phyloP scores from a whole-genome alignment of 2,113 vertebrate genomes.

The Alectura lathami region DNA sequence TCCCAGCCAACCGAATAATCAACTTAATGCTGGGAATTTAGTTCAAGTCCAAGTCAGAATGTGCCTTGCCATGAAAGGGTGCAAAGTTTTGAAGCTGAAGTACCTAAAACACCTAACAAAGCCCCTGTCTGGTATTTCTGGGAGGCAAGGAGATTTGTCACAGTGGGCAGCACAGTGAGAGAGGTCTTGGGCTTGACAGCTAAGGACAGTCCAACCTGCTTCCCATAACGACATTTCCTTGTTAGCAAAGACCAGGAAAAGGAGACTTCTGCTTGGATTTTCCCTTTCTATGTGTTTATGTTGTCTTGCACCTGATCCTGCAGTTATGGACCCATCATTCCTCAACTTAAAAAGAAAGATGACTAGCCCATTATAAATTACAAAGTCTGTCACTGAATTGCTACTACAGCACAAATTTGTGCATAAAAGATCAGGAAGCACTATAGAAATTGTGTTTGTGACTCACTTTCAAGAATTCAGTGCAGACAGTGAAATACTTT shows the following conservation, averaged over 20 bases:
- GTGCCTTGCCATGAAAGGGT: not conserved
- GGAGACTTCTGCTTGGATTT: not conserved
- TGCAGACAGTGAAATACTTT: not conserved
- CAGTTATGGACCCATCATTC: not conserved
- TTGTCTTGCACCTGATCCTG: not conserved
- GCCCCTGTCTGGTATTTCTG: not conserved
- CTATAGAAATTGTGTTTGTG: not conserved
- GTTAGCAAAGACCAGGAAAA: not conserved
- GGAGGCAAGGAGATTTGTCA: not conserved
- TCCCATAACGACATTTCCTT: not conserved
- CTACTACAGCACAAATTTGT: not conserved
- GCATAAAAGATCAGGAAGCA: not conserved
- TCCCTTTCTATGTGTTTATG: not conserved
- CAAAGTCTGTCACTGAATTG: not conserved
- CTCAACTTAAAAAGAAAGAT: not conserved
- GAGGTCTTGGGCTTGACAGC: not conserved
- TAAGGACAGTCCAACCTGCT: not conserved
- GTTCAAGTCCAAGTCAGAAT: slow-evolving; percentile 43
- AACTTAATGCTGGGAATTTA: not conserved
- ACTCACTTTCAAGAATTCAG: not conserved
- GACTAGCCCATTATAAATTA: not conserved
- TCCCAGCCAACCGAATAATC: not conserved
- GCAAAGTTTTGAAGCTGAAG: not conserved
- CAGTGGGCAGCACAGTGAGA: not conserved
- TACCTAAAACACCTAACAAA: not conserved